These are phyloP conservation scores for Aurelia sp. DNA, from an alignment of 30 jellyfish, hydroid and myxozoan species.

Conservation along the genomic window DNA sequence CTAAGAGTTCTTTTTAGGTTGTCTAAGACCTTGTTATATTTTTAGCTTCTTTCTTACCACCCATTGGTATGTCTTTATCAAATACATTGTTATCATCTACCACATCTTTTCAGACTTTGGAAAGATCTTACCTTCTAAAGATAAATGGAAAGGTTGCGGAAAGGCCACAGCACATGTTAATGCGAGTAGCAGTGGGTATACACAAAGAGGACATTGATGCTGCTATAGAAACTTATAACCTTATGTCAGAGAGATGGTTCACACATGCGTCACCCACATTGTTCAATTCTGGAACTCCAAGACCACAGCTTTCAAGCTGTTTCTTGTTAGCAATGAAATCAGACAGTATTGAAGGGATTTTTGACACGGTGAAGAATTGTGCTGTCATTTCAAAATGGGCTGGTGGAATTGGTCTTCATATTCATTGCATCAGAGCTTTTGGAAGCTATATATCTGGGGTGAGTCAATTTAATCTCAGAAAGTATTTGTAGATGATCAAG, in stretches of 20 bases:
- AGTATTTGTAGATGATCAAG: too few species aligned
- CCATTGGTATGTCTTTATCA: too few species aligned
- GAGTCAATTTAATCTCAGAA: neutral
- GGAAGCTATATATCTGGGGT: conserved; percentile 99
- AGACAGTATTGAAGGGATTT: conserved; percentile 99
- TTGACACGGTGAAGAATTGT: conserved; percentile 98
- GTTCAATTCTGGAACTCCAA: conserved; percentile 98
- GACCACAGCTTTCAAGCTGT: conserved; percentile 99
- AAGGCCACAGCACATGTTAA: conserved; percentile 99
- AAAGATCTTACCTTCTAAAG: conserved; percentile 93
- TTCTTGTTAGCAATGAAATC: conserved; percentile 96
- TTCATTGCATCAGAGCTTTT: conserved; percentile 95
- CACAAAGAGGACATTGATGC: conserved; percentile 97
- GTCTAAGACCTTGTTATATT: too few species aligned
- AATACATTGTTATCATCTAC: too few species aligned
- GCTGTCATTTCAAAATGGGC: conserved; percentile 99
- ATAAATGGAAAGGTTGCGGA: conserved; percentile 97
- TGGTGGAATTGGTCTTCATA: conserved; percentile 99
- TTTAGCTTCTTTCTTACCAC: too few species aligned
- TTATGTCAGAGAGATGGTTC: conserved; percentile 97
- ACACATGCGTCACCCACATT: conserved; percentile 99
- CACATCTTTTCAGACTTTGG: conserved; percentile 73
- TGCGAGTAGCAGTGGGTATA: conserved; percentile 99
- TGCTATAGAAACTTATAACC: conserved; percentile 95
- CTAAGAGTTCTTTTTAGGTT: too few species aligned